Evolutionary conservation across 2,797 vertebrate genomes (phyloP).

Genomic region (Rhinoraja longicauda): DNA sequence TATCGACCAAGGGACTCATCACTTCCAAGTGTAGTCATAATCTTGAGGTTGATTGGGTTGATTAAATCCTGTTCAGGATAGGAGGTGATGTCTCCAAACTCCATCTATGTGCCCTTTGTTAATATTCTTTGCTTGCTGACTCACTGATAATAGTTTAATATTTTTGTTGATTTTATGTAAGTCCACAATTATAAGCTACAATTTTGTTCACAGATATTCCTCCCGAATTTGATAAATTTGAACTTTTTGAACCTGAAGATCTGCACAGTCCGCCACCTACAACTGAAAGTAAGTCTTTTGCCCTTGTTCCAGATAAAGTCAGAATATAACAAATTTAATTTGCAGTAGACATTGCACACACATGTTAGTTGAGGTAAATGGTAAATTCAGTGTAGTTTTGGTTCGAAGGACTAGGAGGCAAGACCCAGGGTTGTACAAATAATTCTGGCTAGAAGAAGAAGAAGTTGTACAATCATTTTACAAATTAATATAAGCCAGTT

Average conservation of each 20-base stretch:
- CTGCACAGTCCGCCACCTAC: slow-evolving; percentile 63
- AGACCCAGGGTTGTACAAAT: no score
- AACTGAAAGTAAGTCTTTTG: slow-evolving; percentile 59
- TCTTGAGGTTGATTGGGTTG: not conserved
- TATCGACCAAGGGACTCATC: not conserved
- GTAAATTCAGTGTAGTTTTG: not conserved
- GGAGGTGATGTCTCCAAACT: no score
- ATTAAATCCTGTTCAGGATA: not conserved
- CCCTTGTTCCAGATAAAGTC: not conserved
- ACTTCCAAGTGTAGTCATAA: not conserved
- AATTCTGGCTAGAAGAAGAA: no score
- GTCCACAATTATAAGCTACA: not conserved
- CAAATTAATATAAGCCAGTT: no score
- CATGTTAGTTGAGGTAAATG: not conserved
- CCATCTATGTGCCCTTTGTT: not conserved
- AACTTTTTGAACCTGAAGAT: slow-evolving; percentile 60
- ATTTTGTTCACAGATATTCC: slow-evolving; percentile 53
- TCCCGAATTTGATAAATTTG: slow-evolving; percentile 57
- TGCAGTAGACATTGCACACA: not conserved
- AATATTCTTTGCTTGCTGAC: not conserved
- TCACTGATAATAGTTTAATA: not conserved
- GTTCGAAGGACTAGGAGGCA: no score
- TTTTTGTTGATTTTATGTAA: not conserved
- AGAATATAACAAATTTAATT: not conserved
- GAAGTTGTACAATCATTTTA: no score